A percentile compares a stretch with the other conserved stretches of the same genome.
Conservation (phyloP, 1,140 invertebrate species). For the Antheraea pernyi region DNA sequence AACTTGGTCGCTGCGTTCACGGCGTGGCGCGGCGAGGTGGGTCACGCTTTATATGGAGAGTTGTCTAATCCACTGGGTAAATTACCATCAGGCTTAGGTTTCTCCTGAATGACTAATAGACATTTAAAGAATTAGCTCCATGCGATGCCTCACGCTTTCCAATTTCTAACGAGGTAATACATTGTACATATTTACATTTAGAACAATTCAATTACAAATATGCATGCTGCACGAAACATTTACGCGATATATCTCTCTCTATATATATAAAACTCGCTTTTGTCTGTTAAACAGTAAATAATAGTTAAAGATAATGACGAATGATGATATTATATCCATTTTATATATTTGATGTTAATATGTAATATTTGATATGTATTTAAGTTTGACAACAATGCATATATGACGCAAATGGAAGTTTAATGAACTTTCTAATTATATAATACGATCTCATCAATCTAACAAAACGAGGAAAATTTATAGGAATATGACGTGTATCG, state of each 20-base stretch:
- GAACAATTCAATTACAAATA: background rate
- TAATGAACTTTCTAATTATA: too few species aligned
- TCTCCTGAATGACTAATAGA: conserved; percentile 65
- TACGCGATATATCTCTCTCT: background rate
- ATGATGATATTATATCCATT: background rate
- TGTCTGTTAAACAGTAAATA: background rate
- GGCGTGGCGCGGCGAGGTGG: conserved; percentile 35
- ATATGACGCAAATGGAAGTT: too few species aligned
- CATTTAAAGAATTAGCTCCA: conserved; percentile 51
- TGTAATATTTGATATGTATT: too few species aligned
- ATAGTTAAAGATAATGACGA: background rate
- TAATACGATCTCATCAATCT: background rate
- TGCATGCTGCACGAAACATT: background rate
- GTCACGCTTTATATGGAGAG: conserved; percentile 69
- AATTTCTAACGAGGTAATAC: conserved; percentile 25
- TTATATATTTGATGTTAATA: background rate
- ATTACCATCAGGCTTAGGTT: conserved; percentile 60
- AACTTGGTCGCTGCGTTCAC: conserved; percentile 23
- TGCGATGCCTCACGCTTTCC: conserved; percentile 48
- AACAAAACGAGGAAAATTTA: background rate
- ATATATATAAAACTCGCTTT: background rate
- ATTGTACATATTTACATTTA: conserved; percentile 5
- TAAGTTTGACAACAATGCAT: too few species aligned
- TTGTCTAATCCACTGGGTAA: conserved; percentile 66
- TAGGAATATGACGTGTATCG: background rate